Conservation (phyloP, 2,797 vertebrate species). For the Protosalanx chinensis region DNA sequence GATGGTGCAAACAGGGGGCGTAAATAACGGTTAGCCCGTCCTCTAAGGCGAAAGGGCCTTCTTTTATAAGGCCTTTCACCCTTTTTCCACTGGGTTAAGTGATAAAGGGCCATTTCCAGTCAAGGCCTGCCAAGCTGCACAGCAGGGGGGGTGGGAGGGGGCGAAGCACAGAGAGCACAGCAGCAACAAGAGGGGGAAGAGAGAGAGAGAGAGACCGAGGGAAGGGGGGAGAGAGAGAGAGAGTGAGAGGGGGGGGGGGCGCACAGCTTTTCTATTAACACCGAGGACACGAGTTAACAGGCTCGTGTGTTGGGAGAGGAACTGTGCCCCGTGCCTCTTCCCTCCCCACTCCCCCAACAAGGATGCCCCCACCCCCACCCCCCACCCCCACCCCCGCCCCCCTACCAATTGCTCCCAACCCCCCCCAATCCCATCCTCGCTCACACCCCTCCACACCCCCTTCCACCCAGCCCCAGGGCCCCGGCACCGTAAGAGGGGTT, state of each 20-base stretch:
- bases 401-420: slow-evolving; percentile 34
- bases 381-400: slow-evolving; percentile 24
- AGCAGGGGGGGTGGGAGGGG: not conserved
- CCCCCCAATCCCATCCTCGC: slow-evolving; percentile 14
- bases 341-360: slow-evolving; percentile 40
- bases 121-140: slow-evolving; percentile 62
- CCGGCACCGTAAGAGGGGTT: slow-evolving; percentile 53
- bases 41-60: slow-evolving; percentile 57
- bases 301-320: slow-evolving; percentile 55
- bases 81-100: slow-evolving; percentile 74
- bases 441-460: not conserved
- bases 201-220: slow-evolving; percentile 65
- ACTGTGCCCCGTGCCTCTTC: slow-evolving; percentile 30
- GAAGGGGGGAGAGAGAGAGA: slow-evolving; percentile 57
- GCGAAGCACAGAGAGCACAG: slow-evolving; percentile 28
- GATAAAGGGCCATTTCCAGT: slow-evolving; percentile 74
- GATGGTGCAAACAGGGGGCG: slow-evolving; percentile 30
- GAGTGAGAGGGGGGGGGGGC: slow-evolving; percentile 63
- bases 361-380: slow-evolving; percentile 32
- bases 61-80: slow-evolving; percentile 65
- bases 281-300: slow-evolving; percentile 51
- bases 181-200: slow-evolving; percentile 29
- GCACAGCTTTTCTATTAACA: slow-evolving; percentile 70
- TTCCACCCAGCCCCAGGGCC: slow-evolving; percentile 23
- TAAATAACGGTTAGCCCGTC: slow-evolving; percentile 51